A percentile compares a stretch with the other conserved stretches of the same genome.
phyloP scores from a whole-genome alignment of 2,797 vertebrate genomes.

The Siniperca undulata region DNA sequence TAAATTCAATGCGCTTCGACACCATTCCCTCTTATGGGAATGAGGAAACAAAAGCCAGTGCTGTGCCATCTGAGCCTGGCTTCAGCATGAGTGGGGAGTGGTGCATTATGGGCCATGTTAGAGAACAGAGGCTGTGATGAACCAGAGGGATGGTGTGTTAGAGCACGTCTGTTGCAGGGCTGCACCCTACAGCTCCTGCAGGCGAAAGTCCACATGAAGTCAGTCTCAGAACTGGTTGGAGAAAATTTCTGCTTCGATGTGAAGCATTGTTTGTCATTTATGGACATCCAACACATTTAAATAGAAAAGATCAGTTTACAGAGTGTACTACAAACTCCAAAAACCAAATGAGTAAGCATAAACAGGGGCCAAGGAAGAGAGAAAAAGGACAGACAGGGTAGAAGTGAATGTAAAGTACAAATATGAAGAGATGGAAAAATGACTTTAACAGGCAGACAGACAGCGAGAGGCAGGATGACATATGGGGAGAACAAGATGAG shows the following conservation, averaged over 20 bases:
- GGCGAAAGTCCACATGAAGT: background rate
- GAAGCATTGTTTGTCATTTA: background rate
- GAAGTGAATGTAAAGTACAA: slow-evolving; percentile 7
- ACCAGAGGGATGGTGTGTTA: slow-evolving; percentile 49
- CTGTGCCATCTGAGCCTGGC: slow-evolving; percentile 32
- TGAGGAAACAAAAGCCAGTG: slow-evolving; percentile 41
- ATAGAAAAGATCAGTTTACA: background rate
- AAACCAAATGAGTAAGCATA: background rate
- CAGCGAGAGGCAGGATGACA: slow-evolving; percentile 1
- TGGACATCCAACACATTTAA: background rate
- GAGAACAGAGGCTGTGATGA: slow-evolving; percentile 44
- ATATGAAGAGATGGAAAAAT: slow-evolving; percentile 27
- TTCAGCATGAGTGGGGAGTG: slow-evolving; percentile 2
- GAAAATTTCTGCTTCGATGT: slow-evolving; percentile 7
- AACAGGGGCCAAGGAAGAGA: background rate
- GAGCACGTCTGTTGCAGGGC: slow-evolving; percentile 53
- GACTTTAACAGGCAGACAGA: slow-evolving; percentile 13
- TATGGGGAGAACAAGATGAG: slow-evolving; percentile 14
- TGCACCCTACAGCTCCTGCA: slow-evolving; percentile 18
- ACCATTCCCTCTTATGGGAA: slow-evolving; percentile 21
- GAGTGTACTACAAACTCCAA: background rate
- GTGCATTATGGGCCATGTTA: slow-evolving; percentile 34
- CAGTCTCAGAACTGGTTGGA: background rate
- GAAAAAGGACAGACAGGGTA: slow-evolving; percentile 3
- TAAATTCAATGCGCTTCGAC: slow-evolving; percentile 28